Conservation (phyloP, 1,140 invertebrate species). For the Globodera rostochiensis region DNA sequence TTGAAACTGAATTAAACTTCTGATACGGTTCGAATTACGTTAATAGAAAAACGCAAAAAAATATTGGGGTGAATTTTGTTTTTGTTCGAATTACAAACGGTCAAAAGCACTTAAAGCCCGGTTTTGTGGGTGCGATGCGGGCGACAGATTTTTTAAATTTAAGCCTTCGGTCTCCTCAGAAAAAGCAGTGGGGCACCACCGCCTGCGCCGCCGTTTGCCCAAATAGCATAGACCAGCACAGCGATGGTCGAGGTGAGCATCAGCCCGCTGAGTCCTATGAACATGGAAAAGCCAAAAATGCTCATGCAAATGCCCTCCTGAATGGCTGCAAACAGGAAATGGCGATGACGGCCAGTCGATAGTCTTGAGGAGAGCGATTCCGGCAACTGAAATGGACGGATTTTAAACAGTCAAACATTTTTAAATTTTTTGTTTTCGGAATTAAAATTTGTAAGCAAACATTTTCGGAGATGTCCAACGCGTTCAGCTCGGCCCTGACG, state of each 20-base stretch:
- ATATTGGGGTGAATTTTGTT: too few species aligned
- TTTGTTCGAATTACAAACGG: too few species aligned
- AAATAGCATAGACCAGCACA: constrained; percentile 41
- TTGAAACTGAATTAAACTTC: too few species aligned
- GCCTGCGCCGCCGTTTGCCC: background rate
- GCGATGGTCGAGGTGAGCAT: constrained; percentile 57
- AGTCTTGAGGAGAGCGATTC: constrained; percentile 23
- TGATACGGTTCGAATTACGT: too few species aligned
- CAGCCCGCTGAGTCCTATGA: constrained; percentile 51
- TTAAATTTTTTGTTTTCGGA: too few species aligned
- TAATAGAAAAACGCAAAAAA: too few species aligned
- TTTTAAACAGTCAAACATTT: constrained; percentile 31
- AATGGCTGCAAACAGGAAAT: constrained; percentile 23
- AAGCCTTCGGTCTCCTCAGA: background rate
- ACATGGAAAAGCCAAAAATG: constrained; percentile 56
- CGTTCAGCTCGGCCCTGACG: constrained; percentile 59
- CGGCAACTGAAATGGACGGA: constrained; percentile 23
- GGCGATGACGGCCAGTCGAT: background rate
- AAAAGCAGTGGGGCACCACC: background rate
- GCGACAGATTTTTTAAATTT: background rate
- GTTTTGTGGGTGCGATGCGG: too few species aligned
- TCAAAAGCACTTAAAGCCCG: too few species aligned
- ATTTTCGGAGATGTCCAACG: constrained; percentile 56
- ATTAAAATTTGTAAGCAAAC: constrained; percentile 19
- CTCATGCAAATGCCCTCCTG: constrained; percentile 58